Evolutionary conservation across 2,797 vertebrate genomes (phyloP).

Genomic region (Sebastolobus altivelis): DNA sequence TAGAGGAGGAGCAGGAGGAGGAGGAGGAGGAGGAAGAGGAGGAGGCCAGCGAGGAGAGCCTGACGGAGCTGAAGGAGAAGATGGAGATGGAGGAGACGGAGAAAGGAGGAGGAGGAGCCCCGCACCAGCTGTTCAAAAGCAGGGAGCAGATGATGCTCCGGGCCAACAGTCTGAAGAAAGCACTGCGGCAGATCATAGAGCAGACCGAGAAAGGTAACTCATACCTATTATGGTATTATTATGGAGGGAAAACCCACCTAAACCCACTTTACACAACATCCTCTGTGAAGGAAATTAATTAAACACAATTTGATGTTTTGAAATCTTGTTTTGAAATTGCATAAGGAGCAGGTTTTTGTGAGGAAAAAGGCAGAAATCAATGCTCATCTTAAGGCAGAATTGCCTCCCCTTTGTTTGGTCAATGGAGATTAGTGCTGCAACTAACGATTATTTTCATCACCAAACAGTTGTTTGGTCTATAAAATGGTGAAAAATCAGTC

Average conservation of each 20-base stretch:
- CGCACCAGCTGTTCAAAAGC: conserved; percentile 87
- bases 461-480: no score
- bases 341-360: not conserved
- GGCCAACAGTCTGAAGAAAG: conserved; percentile 98
- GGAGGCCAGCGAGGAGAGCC: conserved; percentile 91
- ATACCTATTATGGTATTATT: not conserved
- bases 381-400: not conserved
- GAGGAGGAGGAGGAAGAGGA: conserved; percentile 83
- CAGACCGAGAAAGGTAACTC: conserved; percentile 93
- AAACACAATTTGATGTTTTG: not conserved
- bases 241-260: not conserved
- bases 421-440: no score
- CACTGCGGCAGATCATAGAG: conserved; percentile 95
- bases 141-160: conserved; percentile 94
- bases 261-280: not conserved
- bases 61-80: conserved; percentile 91
- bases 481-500: no score
- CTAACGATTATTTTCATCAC: no score
- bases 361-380: not conserved
- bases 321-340: not conserved
- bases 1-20: conserved; percentile 88
- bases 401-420: no score
- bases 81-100: conserved; percentile 86
- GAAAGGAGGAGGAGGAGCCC: conserved; percentile 77
- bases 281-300: not conserved